These are phyloP conservation scores for Pomacea maculata DNA, from an alignment of 1,140 invertebrate species.

Conservation along the genomic window DNA sequence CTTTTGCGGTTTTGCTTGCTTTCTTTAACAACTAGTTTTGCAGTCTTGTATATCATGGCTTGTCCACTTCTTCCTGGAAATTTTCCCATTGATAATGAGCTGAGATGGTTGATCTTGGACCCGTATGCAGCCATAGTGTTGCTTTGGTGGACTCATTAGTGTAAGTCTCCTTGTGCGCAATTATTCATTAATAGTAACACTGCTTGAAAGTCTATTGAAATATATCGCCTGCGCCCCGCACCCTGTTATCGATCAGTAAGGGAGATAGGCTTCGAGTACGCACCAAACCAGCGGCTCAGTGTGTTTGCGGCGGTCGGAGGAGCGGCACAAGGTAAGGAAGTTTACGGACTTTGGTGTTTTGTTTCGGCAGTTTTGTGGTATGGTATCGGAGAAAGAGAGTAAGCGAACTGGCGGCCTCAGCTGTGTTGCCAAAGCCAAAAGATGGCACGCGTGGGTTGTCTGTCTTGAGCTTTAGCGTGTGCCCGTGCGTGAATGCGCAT, in stretches of 20 bases:
- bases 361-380: neutral
- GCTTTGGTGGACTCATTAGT: too few species aligned
- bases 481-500: neutral
- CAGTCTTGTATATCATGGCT: too few species aligned
- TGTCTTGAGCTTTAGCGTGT: neutral
- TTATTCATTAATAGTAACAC: too few species aligned
- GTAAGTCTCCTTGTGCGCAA: too few species aligned
- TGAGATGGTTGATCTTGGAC: too few species aligned
- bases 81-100: too few species aligned
- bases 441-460: neutral
- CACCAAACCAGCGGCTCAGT: slow-evolving; percentile 13
- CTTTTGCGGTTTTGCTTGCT: too few species aligned
- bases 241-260: slow-evolving; percentile 12
- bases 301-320: neutral
- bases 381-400: neutral
- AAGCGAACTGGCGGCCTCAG: neutral
- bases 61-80: too few species aligned
- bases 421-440: neutral
- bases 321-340: slow-evolving; percentile 13
- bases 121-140: too few species aligned
- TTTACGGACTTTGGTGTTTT: neutral
- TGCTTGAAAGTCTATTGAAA: neutral
- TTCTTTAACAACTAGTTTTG: too few species aligned
- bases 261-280: slow-evolving; percentile 14
- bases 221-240: slow-evolving; percentile 18